Evolutionary conservation across 2,888 invertebrate species (phyloP).

Genomic region (Sepiola atlantica): DNA sequence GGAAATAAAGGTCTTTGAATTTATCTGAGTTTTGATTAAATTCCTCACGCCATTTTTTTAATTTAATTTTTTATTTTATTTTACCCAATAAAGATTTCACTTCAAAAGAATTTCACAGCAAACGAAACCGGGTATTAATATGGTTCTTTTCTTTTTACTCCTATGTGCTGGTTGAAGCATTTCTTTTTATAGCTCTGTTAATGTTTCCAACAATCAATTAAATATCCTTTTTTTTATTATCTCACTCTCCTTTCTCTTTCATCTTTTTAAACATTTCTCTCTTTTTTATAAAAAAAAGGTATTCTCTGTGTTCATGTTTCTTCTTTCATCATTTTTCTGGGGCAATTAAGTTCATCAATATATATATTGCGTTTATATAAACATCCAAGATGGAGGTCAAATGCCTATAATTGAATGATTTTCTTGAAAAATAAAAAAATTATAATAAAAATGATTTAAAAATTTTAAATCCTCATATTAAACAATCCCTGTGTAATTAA

Average conservation of each 20-base stretch:
- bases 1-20: neutral
- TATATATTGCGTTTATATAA: too few species aligned
- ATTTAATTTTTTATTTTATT: neutral
- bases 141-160: neutral
- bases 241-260: neutral
- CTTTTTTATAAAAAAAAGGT: neutral
- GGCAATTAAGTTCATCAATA: too few species aligned
- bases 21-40: neutral
- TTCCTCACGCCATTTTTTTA: neutral
- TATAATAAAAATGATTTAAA: too few species aligned
- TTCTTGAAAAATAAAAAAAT: too few species aligned
- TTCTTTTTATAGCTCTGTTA: neutral
- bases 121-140: neutral
- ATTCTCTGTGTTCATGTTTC: neutral
- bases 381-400: too few species aligned
- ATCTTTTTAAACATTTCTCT: neutral
- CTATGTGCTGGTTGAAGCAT: neutral
- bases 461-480: too few species aligned
- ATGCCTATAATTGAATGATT: too few species aligned
- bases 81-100: neutral
- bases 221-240: neutral
- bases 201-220: neutral
- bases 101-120: neutral
- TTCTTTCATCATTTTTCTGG: neutral
- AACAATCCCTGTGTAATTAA: too few species aligned